These are phyloP conservation scores for Danionella cerebrum DNA, from an alignment of 2,113 vertebrate genomes.

Conservation along the genomic window DNA sequence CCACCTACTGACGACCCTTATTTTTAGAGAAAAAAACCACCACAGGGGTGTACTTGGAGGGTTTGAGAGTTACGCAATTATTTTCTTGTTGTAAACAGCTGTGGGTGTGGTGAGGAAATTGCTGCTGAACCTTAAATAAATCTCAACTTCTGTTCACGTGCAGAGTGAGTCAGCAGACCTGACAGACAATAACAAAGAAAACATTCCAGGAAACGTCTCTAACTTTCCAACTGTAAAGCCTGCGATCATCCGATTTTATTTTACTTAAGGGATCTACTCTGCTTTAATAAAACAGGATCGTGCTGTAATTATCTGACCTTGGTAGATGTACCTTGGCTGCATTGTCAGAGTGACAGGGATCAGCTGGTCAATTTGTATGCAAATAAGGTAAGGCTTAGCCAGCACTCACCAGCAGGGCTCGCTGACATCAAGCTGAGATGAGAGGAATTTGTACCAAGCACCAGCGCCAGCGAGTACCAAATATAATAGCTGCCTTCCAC, in stretches of 20 bases:
- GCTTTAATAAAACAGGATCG: constrained; percentile 2
- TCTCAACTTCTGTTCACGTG: neutral
- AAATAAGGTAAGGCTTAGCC: constrained; percentile 29
- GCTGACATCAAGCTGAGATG: constrained; percentile 7
- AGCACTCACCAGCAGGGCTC: constrained; percentile 17
- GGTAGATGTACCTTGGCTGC: constrained; percentile 17
- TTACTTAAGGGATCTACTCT: neutral
- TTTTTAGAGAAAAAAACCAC: too few relatives aligned
- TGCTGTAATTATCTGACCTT: constrained; percentile 16
- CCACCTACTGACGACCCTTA: too few relatives aligned
- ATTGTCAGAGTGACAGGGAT: constrained; percentile 33
- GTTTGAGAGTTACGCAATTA: too few relatives aligned
- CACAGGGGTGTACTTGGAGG: too few relatives aligned
- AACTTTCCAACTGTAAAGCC: constrained; percentile 5
- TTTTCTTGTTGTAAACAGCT: too few relatives aligned
- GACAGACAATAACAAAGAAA: constrained; percentile 28
- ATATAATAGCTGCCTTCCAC: neutral
- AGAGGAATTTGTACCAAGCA: neutral
- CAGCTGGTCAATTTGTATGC: constrained; percentile 41
- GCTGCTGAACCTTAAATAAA: neutral
- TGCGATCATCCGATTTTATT: neutral
- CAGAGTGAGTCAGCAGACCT: constrained; percentile 34
- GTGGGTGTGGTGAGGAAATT: too few relatives aligned
- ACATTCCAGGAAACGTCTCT: constrained; percentile 22
- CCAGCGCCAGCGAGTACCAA: neutral